Percentiles rank a stretch among this genome's conserved stretches.
Evolutionary conservation across 2,797 vertebrate genomes (phyloP).

Genomic region (Chaetodon trifasciatus): DNA sequence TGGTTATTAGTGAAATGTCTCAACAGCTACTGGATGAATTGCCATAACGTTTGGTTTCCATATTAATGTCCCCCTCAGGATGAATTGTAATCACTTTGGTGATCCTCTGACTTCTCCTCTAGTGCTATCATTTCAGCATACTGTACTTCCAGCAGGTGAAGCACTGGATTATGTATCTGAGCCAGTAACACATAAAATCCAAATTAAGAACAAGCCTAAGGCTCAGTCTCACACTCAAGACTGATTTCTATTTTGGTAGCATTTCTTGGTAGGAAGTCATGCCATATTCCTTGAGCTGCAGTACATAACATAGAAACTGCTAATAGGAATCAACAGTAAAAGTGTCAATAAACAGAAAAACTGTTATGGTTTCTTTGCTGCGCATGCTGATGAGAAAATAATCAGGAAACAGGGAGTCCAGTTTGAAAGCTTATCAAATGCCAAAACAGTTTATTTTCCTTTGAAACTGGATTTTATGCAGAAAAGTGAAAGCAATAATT

Average conservation of each 20-base stretch:
- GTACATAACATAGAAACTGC: neutral
- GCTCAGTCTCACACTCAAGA: constrained; percentile 28
- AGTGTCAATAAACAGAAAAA: neutral
- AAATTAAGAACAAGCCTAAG: constrained; percentile 39
- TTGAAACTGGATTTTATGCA: neutral
- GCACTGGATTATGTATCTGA: constrained; percentile 13
- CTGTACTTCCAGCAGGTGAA: constrained; percentile 11
- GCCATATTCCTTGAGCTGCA: neutral
- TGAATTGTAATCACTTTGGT: neutral
- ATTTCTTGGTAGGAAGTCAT: neutral
- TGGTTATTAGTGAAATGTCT: neutral
- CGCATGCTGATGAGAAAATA: neutral
- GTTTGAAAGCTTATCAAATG: neutral
- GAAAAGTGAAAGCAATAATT: neutral
- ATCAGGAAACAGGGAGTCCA: neutral
- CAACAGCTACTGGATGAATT: neutral
- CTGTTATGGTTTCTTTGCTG: neutral
- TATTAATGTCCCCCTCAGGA: neutral
- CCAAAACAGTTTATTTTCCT: neutral
- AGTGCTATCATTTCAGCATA: neutral
- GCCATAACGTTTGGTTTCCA: neutral
- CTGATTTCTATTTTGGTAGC: constrained; percentile 21
- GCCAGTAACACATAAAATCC: constrained; percentile 30
- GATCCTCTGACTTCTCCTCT: neutral
- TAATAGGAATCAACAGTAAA: neutral